Conservation (phyloP, 64 coral and sea anemone species). For the Stylophora pistillata region DNA sequence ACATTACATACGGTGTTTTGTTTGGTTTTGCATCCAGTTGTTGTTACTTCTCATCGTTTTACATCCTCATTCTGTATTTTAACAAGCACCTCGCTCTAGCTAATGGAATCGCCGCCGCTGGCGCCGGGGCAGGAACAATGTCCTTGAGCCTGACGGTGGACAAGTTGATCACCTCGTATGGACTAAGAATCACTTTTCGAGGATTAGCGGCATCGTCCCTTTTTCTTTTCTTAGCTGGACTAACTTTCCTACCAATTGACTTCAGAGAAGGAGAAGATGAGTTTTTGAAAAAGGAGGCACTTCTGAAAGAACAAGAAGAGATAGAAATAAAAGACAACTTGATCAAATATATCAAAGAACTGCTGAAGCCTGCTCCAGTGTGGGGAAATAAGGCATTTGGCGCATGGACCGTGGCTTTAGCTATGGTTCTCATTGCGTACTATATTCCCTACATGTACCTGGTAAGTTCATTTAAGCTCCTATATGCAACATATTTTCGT, state of each 20-base stretch:
- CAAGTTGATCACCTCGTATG: conserved; percentile 51
- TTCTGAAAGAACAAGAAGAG: conserved; percentile 7
- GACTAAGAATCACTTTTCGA: conserved; percentile 53
- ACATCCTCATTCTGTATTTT: conserved; percentile 80
- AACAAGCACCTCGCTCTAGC: conserved; percentile 80
- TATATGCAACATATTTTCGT: not conserved
- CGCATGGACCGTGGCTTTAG: conserved; percentile 67
- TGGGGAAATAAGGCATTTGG: conserved; percentile 86
- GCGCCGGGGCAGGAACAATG: conserved; percentile 72
- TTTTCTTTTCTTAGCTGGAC: conserved; percentile 27
- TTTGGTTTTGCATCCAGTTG: conserved; percentile 76
- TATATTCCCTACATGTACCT: conserved; percentile 78
- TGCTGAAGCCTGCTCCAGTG: conserved; percentile 43
- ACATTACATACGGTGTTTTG: conserved; percentile 78
- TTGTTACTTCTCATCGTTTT: conserved; percentile 78
- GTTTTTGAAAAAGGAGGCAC: not conserved
- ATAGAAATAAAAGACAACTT: conserved; percentile 11
- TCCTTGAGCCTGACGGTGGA: conserved; percentile 53
- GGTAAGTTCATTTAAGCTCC: conserved; percentile 40
- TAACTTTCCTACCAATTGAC: conserved; percentile 35
- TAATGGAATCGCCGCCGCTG: conserved; percentile 72
- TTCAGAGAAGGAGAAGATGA: conserved; percentile 17
- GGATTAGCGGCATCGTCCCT: conserved; percentile 51
- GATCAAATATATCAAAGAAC: conserved; percentile 10
- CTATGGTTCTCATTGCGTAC: conserved; percentile 73